phyloP scores from a whole-genome alignment of 64 coral and sea anemone genomes.

The Orbicella faveolata region DNA sequence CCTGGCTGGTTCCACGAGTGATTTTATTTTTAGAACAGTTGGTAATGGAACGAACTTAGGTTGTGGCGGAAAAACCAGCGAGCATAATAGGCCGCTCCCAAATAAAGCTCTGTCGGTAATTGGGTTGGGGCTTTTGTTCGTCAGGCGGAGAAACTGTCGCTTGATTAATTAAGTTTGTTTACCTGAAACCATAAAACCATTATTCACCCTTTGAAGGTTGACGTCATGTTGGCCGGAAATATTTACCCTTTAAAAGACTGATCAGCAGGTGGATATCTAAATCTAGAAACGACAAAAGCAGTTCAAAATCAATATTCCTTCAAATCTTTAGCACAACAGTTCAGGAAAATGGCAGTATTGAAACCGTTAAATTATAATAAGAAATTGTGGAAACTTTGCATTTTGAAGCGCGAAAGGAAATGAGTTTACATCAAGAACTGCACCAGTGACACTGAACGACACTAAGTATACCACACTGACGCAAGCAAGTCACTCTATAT shows the following conservation, averaged over 20 bases:
- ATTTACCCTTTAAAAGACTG: background rate
- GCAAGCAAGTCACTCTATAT: background rate
- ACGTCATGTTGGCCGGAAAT: background rate
- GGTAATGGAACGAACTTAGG: background rate
- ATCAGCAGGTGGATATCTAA: background rate
- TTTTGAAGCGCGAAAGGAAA: background rate
- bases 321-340: too few species aligned
- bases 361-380: too few species aligned
- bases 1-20: background rate
- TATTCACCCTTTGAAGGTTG: background rate
- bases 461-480: background rate
- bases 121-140: too few species aligned
- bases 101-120: background rate
- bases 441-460: background rate
- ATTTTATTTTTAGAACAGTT: background rate
- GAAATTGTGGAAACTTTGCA: too few species aligned
- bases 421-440: background rate
- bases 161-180: background rate
- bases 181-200: background rate
- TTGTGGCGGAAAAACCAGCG: background rate
- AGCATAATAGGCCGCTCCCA: background rate
- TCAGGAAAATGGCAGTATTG: too few species aligned
- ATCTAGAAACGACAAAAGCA: background rate
- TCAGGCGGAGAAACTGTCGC: background rate
- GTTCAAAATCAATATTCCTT: background rate